phyloP scores from a whole-genome alignment of 2,888 invertebrate genomes.

The Sepiola atlantica region DNA sequence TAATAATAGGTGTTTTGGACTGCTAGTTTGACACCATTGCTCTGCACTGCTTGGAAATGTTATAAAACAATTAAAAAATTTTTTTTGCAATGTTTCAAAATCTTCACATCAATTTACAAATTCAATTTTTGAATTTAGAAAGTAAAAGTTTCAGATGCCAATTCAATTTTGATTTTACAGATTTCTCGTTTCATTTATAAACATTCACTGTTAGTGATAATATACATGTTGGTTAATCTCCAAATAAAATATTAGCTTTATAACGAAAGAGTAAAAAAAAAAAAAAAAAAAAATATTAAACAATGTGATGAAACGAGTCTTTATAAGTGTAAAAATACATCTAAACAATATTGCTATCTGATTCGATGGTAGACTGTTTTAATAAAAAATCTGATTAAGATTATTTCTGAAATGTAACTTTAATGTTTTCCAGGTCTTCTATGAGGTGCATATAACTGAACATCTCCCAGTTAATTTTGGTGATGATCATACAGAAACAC shows the following conservation, averaged over 20 bases:
- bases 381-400: background rate
- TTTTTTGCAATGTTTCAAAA: background rate
- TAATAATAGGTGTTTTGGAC: too few species aligned
- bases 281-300: background rate
- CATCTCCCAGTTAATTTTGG: conserved; percentile 77
- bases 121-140: background rate
- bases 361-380: background rate
- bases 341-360: background rate
- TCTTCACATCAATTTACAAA: background rate
- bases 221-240: background rate
- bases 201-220: background rate
- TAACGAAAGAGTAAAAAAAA: too few species aligned
- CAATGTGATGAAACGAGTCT: too few species aligned
- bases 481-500: conserved; percentile 74
- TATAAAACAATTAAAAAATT: too few species aligned
- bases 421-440: conserved; percentile 66
- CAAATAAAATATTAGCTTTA: background rate
- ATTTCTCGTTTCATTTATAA: background rate
- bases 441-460: conserved; percentile 71
- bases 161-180: background rate
- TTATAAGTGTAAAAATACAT: too few species aligned
- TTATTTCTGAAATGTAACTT: conserved; percentile 19
- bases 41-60: background rate
- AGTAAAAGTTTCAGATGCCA: background rate
- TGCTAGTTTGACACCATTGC: too few species aligned